Base-by-base conservation (phyloP, 2,797 vertebrate species). In the Pogoniulus pusillus region DNA sequence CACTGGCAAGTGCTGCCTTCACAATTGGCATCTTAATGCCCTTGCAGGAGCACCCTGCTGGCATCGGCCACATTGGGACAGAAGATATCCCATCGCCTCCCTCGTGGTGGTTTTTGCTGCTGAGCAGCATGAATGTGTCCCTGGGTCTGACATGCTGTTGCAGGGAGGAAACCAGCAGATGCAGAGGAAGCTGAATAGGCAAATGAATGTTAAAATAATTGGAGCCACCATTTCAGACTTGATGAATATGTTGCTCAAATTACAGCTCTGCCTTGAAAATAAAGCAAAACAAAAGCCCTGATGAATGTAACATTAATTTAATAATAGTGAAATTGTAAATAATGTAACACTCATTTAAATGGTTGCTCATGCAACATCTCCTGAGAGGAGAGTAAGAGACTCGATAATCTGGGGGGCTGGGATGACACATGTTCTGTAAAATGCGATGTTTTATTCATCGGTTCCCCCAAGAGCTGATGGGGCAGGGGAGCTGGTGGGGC, bases 141-240 rank as follows among this genome's bases (percentile, higher is more conserved):
- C 60, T 10, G 0, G 62, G 91, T 93, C 84, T 19, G 0, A 91
- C 64, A 68, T 2, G 2, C 82, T 94, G 78, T 80, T 12, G 43
- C 1, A 5, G 35, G 41, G 81, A 93, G 70, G 91, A 93, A 96
- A 94, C 73, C 73, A 91, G 90, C 94, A 96, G 96, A 96, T 96
- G 94, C 82, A 92, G 76, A 94, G 93, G 92, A 95, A 93, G 94
- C 88, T 94, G 94, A 95, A 89, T 87, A 81, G 92, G 95, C 87
- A 95, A 93, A 96, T 95, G 86, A 96, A 94, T 90, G 95, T 91
- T 96, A 94, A 93, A 94, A 95, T 96, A 96, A 95, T 96, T 94
- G 94, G 64, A 94, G 57, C 86, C 49, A 94, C 94, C 88, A 93
- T 96, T 96, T 94, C 90, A 93, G 87, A 89, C 64, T 95, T 93